Percentiles rank a stretch among this genome's conserved stretches.
Evolutionary conservation across 92 coral and sea anemone species (phyloP).

Genomic region (Nematostella vectensis): DNA sequence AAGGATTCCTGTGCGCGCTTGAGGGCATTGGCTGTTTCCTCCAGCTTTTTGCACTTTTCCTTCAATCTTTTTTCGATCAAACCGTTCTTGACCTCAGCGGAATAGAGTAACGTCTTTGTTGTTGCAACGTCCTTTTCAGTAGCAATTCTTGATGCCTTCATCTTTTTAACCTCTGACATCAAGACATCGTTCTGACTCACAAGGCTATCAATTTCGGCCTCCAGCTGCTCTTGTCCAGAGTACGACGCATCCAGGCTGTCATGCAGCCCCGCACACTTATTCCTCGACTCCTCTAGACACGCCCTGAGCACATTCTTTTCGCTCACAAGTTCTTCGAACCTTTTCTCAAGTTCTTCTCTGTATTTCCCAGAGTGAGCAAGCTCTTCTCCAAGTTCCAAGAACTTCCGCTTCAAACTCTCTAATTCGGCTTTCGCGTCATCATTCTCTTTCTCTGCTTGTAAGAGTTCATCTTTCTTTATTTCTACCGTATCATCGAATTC

Average conservation of each 20-base stretch:
- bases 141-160: constrained; percentile 8
- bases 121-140: constrained; percentile 15
- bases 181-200: constrained; percentile 8
- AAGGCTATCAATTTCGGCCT: constrained; percentile 13
- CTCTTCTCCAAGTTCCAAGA: constrained; percentile 20
- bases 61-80: constrained; percentile 12
- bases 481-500: no score
- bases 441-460: constrained; percentile 15
- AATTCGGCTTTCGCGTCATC: constrained; percentile 13
- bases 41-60: constrained; percentile 7
- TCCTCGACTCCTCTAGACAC: constrained; percentile 7
- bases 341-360: constrained; percentile 18
- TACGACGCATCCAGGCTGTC: constrained; percentile 2
- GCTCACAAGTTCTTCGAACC: constrained; percentile 4
- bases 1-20: constrained; percentile 7
- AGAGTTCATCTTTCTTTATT: constrained; percentile 6
- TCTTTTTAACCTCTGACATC: constrained; percentile 15
- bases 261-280: constrained; percentile 17
- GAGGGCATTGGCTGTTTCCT: constrained; percentile 9
- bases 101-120: constrained; percentile 18
- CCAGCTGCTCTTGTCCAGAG: constrained; percentile 14
- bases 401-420: constrained; percentile 6
- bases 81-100: constrained; percentile 9
- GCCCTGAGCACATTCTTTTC: constrained; percentile 14
- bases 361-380: constrained; percentile 21